Conservation (phyloP, 2,797 vertebrate genomes). For the Chiroxiphia lanceolata region DNA sequence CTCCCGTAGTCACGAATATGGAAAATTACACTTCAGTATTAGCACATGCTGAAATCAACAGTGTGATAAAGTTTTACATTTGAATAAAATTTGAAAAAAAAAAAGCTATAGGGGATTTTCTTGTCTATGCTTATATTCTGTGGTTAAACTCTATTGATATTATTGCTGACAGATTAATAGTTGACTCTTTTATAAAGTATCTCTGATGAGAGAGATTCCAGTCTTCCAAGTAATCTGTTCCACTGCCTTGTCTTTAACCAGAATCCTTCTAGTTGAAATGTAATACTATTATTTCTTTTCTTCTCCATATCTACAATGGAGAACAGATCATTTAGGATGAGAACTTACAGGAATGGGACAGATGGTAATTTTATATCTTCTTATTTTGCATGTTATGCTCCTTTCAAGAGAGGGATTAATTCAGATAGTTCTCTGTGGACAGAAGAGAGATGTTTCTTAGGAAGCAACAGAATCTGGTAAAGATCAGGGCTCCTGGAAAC, state of each 20-base stretch:
- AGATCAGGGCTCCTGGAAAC: background rate
- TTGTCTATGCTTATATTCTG: background rate
- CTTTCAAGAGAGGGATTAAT: conserved; percentile 5
- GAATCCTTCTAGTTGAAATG: background rate
- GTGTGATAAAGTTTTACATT: background rate
- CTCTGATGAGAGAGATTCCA: background rate
- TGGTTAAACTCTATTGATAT: background rate
- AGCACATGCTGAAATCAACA: background rate
- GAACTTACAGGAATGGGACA: background rate
- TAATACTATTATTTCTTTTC: background rate
- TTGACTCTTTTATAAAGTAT: background rate
- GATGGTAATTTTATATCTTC: conserved; percentile 1
- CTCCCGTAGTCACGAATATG: background rate
- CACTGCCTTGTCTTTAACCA: background rate
- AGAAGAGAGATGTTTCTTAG: background rate
- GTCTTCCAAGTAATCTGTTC: background rate
- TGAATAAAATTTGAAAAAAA: background rate
- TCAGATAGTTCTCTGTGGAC: background rate
- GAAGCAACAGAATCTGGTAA: conserved; percentile 7
- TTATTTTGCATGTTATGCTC: background rate
- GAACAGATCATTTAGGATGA: background rate
- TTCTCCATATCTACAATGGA: background rate
- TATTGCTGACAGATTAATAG: background rate
- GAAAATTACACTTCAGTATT: background rate
- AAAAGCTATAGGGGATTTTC: background rate